Base-by-base conservation (phyloP, 37 sponge, comb jelly and placozoan species). In the Spongilla lacustris region DNA sequence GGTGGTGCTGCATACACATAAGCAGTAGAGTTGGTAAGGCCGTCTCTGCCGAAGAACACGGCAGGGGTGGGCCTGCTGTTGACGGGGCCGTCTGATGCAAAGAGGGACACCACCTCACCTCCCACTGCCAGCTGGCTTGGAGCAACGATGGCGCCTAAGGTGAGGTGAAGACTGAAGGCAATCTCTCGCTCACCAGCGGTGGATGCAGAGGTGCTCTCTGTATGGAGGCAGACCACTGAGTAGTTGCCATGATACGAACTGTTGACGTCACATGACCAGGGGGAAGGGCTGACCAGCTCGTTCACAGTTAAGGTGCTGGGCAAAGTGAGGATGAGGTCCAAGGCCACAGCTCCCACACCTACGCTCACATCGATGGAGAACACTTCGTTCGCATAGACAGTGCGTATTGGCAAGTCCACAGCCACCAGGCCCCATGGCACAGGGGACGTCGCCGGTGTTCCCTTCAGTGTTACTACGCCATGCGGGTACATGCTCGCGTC, bases 361-460 rank as follows among this genome's bases (percentile, higher is more conserved):
- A 27, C 80, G 28, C 8, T 17, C 14, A 93, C 67, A 9, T 26
- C 66, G 21, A 93, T 66, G 17, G 49, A 10, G 49, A 93, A 89
- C 32, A 23, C 19, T 30, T 81, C 26, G 29, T 68, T 79, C 11
- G 72, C 14, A 50, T 79, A 81, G 9, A 89, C 31, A 37, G 49
- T 12, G 71, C 70, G 71, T 28, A 36, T 41, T 0, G 93, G 93
- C 17, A 83, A 32, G 22, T 89, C 37, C 9, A 86, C 69, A 21
- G 83, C 13, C 28, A 93, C 30, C 34, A 77, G 83, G n/a, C 50
- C 81, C 23, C 50, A 31, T 0, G 73, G 4, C 4, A 49, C 33
- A 14, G 34, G 0, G 14, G 21, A 3, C 3, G 36, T 6, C 0
- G 35, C 3, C 0, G 77, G 82, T 12, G 23, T 25, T 4, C 26